These are phyloP conservation scores for Nesometra sesokonis DNA, from an alignment of 35 echinoderm and acorn worm genomes.

Conservation along the genomic window DNA sequence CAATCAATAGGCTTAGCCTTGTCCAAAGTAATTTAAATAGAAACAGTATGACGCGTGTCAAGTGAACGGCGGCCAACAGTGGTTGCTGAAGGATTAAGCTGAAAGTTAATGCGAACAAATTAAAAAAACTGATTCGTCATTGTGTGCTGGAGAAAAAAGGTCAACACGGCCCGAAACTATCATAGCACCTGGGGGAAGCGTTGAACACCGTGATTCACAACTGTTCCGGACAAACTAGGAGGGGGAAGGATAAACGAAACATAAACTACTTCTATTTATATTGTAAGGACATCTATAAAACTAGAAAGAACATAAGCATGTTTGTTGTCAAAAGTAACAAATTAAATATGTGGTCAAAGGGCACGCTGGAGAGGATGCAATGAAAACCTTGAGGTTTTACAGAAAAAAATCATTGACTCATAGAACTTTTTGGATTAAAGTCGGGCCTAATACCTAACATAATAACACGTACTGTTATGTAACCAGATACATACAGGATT, in stretches of 20 bases:
- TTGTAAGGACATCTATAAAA: background rate
- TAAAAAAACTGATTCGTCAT: background rate
- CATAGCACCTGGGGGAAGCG: background rate
- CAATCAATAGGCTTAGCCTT: background rate
- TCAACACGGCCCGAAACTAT: background rate
- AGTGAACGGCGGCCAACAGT: background rate
- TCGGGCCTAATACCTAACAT: too few relatives aligned
- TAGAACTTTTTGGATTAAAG: too few relatives aligned
- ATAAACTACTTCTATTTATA: background rate
- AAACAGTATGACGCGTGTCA: background rate
- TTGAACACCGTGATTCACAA: background rate
- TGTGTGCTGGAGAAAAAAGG: background rate
- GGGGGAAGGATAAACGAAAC: background rate
- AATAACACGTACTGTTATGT: too few relatives aligned
- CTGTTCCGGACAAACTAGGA: background rate
- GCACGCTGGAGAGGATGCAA: background rate
- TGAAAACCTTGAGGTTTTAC: background rate
- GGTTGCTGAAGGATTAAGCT: background rate
- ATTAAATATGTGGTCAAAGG: background rate
- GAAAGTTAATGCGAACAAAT: background rate
- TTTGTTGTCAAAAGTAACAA: background rate
- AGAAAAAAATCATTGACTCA: background rate
- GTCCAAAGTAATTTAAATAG: background rate
- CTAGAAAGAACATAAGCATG: background rate
- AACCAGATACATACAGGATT: too few relatives aligned